phyloP scores from a whole-genome alignment of 1,140 invertebrate species.

The Aphaenogaster floridana region DNA sequence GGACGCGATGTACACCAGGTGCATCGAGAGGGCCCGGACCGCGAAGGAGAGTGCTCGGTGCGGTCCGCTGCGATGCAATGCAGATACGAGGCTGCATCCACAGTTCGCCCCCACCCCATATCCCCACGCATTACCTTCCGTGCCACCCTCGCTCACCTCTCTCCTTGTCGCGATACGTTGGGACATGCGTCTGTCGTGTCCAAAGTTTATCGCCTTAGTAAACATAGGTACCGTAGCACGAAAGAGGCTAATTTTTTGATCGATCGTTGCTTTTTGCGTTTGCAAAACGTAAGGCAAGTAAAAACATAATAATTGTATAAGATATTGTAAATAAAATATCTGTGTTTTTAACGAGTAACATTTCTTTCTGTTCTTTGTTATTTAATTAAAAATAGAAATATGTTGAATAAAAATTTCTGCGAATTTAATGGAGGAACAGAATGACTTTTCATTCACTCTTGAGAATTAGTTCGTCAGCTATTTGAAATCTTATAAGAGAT shows the following conservation, averaged over 20 bases:
- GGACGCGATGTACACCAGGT: slow-evolving; percentile 83
- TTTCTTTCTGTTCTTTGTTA: neutral
- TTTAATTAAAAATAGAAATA: neutral
- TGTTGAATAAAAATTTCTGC: neutral
- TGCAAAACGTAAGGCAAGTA: neutral
- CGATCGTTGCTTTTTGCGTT: neutral
- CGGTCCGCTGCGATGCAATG: slow-evolving; percentile 77
- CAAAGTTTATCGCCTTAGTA: slow-evolving; percentile 24
- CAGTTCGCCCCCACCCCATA: slow-evolving; percentile 52
- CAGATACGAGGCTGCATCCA: slow-evolving; percentile 77
- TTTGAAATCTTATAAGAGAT: too few relatives aligned
- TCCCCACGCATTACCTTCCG: neutral
- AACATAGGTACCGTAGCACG: neutral
- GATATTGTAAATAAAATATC: too few relatives aligned
- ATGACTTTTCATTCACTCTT: neutral
- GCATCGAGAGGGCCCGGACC: slow-evolving; percentile 78
- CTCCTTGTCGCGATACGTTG: slow-evolving; percentile 17
- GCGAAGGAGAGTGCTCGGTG: slow-evolving; percentile 51
- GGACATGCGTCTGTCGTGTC: slow-evolving; percentile 17
- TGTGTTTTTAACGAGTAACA: neutral
- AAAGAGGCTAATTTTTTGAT: neutral
- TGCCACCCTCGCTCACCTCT: slow-evolving; percentile 27
- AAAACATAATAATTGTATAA: neutral
- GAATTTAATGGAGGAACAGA: neutral
- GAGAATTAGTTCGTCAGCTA: neutral